These are phyloP conservation scores for Holothuria glaberrima DNA, from an alignment of 35 echinoderm and acorn worm species.

Conservation along the genomic window DNA sequence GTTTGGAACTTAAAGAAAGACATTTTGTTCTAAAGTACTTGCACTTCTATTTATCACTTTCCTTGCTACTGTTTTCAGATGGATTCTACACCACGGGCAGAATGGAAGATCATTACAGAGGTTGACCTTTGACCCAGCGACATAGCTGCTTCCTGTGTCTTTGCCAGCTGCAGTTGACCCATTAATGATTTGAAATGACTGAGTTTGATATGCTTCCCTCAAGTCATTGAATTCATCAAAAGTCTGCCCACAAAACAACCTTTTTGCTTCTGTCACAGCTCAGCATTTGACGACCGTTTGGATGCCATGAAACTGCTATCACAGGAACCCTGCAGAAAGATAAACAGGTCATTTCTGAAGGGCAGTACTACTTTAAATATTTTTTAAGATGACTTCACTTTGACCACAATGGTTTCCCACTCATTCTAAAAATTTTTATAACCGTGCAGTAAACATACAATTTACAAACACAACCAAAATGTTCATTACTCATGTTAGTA, in stretches of 20 bases:
- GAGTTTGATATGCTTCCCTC: neutral
- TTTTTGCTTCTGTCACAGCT: slow-evolving; percentile 92
- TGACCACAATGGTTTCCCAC: no score
- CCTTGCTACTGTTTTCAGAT: neutral
- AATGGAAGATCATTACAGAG: neutral
- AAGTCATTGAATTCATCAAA: neutral
- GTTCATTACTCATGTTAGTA: no score
- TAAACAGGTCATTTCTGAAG: neutral
- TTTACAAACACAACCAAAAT: no score
- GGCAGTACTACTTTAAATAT: no score
- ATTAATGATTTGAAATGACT: neutral
- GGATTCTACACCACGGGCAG: neutral
- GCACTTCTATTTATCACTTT: no score
- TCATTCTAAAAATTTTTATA: no score
- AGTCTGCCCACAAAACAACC: slow-evolving; percentile 73
- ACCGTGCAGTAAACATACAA: no score
- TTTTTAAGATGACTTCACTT: no score
- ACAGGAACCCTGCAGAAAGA: slow-evolving; percentile 70
- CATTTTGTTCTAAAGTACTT: no score
- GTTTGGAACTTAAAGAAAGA: no score
- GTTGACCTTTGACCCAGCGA: neutral
- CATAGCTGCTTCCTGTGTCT: neutral
- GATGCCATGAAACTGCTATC: slow-evolving; percentile 91
- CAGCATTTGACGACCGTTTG: slow-evolving; percentile 73
- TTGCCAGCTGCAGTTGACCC: neutral